A percentile compares a stretch with the other conserved stretches of the same genome.
phyloP scores from a whole-genome alignment of 2,113 vertebrate genomes.

The Hemicordylus capensis region DNA sequence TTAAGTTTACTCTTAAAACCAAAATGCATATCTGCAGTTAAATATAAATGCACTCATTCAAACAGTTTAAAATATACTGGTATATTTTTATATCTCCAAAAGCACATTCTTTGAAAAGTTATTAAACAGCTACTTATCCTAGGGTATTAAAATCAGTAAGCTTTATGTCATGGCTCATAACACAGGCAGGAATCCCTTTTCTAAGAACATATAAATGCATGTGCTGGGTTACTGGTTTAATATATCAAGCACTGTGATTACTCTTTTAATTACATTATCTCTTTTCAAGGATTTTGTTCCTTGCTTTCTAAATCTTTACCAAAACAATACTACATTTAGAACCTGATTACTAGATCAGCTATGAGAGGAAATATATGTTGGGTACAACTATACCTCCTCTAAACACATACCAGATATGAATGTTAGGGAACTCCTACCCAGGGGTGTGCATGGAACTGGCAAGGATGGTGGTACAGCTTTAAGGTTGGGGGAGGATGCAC shows the following conservation, averaged over 20 bases:
- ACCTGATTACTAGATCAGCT: not conserved
- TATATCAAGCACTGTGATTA: not conserved
- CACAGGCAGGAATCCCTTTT: not conserved
- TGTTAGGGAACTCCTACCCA: too few species aligned
- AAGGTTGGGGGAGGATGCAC: too few species aligned
- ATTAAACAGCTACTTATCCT: conserved; percentile 16
- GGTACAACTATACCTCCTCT: not conserved
- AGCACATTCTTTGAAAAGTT: conserved; percentile 4
- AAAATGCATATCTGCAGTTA: not conserved
- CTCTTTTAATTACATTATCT: not conserved
- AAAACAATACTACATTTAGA: not conserved
- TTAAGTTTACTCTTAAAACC: conserved; percentile 10
- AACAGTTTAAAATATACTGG: not conserved
- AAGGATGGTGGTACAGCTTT: too few species aligned
- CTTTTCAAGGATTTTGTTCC: not conserved
- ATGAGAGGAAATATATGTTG: not conserved
- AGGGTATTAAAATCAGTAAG: conserved; percentile 17
- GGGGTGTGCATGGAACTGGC: too few species aligned
- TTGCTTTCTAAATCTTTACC: not conserved
- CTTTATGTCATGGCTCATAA: conserved; percentile 21
- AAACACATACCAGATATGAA: not conserved
- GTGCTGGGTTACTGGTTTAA: not conserved
- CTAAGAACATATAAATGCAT: not conserved
- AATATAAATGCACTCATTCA: not conserved
- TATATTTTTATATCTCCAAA: not conserved